Base-by-base conservation (phyloP, 2,888 invertebrate species). In the Drosophila helvetica region DNA sequence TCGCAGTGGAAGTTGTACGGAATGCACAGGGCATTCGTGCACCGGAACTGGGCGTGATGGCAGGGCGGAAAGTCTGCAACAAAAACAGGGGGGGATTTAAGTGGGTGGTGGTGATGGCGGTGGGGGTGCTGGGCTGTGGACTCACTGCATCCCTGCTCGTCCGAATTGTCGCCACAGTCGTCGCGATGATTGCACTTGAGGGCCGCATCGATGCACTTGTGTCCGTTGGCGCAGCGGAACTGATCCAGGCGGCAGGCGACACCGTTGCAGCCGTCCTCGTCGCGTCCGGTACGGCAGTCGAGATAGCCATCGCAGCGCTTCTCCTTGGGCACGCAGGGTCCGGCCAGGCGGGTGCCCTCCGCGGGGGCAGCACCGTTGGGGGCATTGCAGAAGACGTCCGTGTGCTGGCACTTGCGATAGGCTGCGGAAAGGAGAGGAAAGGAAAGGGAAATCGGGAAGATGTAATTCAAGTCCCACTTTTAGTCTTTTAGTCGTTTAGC, bases 1-100 rank as follows among this genome's bases (percentile, higher is more conserved):
- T 92, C 92, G 92, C 97, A 97, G 91, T 95, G 96, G 92, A 96
- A 97, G 54, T 95, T 94, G 55, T 94, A 94, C 0, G 98, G 98
- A 86, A 99, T 98, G 92, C 99, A 99, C 12, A 98, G 94, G 0
- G 96, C 96, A 92, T 98, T 98, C 78, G 96, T 95, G 93, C 98
- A 98, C 43, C 98, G 94, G 93, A 98, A 98, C 93, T 98, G 98
- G 2, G 96, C 96, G 80, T 95, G 95, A 90, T 96, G 96, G 91
- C 98, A 98, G 0, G 96, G 94, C 0, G 97, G 97, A 91, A 98
- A 98, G 92, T 95, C 97, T 97, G 92, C n/a, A 84, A 72, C 45
- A 27, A n/a, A 0, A 12, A n/a, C 8, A 15, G 12, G 10, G 27
- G 8, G 17, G 43, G 17, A 51, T 15, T 12, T 33, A 33, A 12